Base-by-base conservation (phyloP, 2,113 vertebrate species). In the Sinocyclocheilus anshuiensis region DNA sequence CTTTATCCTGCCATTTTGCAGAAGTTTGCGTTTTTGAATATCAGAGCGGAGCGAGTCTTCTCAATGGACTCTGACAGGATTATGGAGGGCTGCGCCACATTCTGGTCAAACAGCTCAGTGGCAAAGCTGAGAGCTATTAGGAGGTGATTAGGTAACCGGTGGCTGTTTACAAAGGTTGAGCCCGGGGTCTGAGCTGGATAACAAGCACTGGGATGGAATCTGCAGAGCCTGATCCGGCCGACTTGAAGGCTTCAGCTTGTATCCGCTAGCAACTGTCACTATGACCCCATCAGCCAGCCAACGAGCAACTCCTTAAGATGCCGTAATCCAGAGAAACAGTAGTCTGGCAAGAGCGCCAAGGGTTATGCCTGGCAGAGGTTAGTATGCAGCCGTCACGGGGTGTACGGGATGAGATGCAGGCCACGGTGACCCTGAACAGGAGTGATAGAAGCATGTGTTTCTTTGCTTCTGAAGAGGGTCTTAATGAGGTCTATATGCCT, bases 341-440 rank as follows among this genome's bases (percentile, higher is more conserved):
- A 89, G 88, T 90, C 84, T 83, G 79, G 83, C 83, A 77, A 86
- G 78, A 59, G 90, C 87, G 85, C 80, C 89, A 81, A 78, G 69
- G 77, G 77, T 77, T 39, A 81, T 85, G 86, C 77, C 71, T 69
- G 84, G 65, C 83, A 82, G 75, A 87, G 85, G 88, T 87, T 89
- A 87, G 84, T 88, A 88, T 91, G 84, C 87, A 90, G 86, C 89
- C 92, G 87, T 87, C 55, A 59, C 8, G 9, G 26, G 29, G 3
- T 29, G 50, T 10, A 71, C 6, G 26, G 45, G 63, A 79, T 42
- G 39, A 81, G 48, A 36, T 74, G 59, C 90, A 93, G 93, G 90
- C 92, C 94, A 94, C 89, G 90, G 93, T 95, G 96, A 96, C 95
- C 91, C 93, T 88, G 92, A 95, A 95, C 94, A 95, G 92, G 92